Evolutionary conservation across 2,797 vertebrate species (phyloP).

Genomic region (Hippocampus kuda): DNA sequence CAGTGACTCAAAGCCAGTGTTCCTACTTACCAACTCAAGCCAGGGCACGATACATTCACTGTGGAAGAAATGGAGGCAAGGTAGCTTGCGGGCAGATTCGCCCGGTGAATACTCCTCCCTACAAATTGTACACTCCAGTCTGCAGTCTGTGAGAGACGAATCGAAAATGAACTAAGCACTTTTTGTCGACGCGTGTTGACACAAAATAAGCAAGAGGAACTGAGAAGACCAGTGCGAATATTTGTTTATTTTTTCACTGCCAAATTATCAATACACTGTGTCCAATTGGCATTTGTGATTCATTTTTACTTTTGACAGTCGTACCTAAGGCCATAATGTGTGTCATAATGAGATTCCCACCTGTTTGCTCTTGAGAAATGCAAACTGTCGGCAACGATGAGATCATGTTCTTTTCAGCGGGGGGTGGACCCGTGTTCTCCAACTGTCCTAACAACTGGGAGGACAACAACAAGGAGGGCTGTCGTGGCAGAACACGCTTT

Average conservation of each 20-base stretch:
- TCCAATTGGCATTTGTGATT: too few relatives aligned
- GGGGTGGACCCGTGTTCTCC: slow-evolving; percentile 79
- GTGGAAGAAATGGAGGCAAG: slow-evolving; percentile 87
- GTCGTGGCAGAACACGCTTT: neutral
- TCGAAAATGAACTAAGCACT: neutral
- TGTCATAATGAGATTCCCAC: slow-evolving; percentile 29
- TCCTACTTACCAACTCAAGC: slow-evolving; percentile 81
- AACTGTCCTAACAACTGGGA: slow-evolving; percentile 78
- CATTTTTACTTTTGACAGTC: too few relatives aligned
- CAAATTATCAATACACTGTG: too few relatives aligned
- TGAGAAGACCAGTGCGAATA: neutral
- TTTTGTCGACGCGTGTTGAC: neutral
- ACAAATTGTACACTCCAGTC: slow-evolving; percentile 80
- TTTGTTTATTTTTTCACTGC: neutral
- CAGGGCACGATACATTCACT: slow-evolving; percentile 87
- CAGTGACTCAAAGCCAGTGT: slow-evolving; percentile 15
- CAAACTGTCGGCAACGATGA: slow-evolving; percentile 79
- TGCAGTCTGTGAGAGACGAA: slow-evolving; percentile 46
- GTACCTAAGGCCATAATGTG: too few relatives aligned
- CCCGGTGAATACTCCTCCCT: slow-evolving; percentile 77
- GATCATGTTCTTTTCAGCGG: slow-evolving; percentile 83
- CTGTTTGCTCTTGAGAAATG: slow-evolving; percentile 81
- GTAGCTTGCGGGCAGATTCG: slow-evolving; percentile 79
- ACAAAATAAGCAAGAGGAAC: neutral
- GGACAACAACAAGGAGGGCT: neutral